These are phyloP conservation scores for Leptothorax acervorum DNA, from an alignment of 2,888 invertebrate species.

Conservation along the genomic window DNA sequence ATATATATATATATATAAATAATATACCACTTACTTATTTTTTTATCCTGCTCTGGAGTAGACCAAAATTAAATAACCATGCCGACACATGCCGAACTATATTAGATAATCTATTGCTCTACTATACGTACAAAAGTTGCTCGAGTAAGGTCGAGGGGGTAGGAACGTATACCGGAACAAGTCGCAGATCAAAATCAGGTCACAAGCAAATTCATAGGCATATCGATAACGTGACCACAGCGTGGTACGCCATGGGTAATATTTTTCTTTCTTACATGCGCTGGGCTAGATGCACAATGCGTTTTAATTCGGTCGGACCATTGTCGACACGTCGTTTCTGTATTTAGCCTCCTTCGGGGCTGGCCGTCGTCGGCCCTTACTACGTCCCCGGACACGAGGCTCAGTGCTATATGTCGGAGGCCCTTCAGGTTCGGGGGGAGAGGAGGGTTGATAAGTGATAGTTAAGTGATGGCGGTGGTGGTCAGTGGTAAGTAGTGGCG, in stretches of 20 bases:
- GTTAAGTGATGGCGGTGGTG: constrained; percentile 69
- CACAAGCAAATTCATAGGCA: constrained; percentile 62
- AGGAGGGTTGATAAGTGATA: constrained; percentile 66
- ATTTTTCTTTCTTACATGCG: constrained; percentile 82
- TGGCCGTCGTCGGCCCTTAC: constrained; percentile 83
- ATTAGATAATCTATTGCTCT: constrained; percentile 54
- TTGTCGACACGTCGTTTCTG: constrained; percentile 77
- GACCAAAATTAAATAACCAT: constrained; percentile 54
- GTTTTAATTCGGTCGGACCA: constrained; percentile 85
- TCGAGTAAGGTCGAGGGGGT: constrained; percentile 22
- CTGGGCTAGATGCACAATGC: constrained; percentile 86
- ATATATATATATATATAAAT: no score
- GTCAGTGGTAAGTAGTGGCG: constrained; percentile 53
- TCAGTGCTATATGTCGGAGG: constrained; percentile 86
- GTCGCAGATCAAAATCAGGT: constrained; percentile 17
- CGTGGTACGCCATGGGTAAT: constrained; percentile 65
- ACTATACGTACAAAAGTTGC: constrained; percentile 54
- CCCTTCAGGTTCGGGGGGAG: constrained; percentile 66
- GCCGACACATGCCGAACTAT: constrained; percentile 66
- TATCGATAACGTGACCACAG: constrained; percentile 72
- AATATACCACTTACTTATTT: neutral
- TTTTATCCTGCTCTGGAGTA: neutral
- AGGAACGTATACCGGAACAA: neutral
- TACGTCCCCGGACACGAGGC: constrained; percentile 86
- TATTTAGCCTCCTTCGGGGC: constrained; percentile 83